Conservation (phyloP, 2,888 invertebrate species). For the Bombyx huttoni region DNA sequence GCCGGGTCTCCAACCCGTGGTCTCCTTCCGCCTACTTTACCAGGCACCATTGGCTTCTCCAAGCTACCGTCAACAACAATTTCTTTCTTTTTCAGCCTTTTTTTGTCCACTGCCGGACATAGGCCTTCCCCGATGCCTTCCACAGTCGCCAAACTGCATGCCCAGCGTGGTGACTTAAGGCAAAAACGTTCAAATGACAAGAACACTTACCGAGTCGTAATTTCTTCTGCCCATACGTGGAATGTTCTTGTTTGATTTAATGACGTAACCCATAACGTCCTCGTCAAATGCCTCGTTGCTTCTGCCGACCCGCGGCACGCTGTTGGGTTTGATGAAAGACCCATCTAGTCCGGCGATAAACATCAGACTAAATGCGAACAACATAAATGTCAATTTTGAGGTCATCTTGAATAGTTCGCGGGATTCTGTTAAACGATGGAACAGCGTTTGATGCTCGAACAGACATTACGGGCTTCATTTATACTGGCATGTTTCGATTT, state of each 20-base stretch:
- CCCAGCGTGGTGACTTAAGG: no score
- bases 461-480: conserved; percentile 17
- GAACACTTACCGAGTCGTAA: conserved; percentile 49
- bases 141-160: no score
- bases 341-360: conserved; percentile 19
- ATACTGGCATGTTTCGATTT: conserved; percentile 34
- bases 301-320: conserved; percentile 55
- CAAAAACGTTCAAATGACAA: no score
- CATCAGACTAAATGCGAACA: conserved; percentile 36
- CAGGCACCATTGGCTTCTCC: no score
- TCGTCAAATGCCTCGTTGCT: conserved; percentile 57
- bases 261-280: conserved; percentile 54
- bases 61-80: no score
- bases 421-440: conserved; percentile 7
- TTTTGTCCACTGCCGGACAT: no score
- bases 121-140: no score
- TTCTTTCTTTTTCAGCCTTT: no score
- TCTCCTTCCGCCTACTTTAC: no score
- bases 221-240: conserved; percentile 62
- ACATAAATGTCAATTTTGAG: conserved; percentile 26
- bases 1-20: no score
- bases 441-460: conserved; percentile 17
- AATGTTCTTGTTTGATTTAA: conserved; percentile 60
- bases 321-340: conserved; percentile 60
- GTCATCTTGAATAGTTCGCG: conserved; percentile 33